Base-by-base conservation (phyloP, 2,888 invertebrate species). In the Camponotus fellah region DNA sequence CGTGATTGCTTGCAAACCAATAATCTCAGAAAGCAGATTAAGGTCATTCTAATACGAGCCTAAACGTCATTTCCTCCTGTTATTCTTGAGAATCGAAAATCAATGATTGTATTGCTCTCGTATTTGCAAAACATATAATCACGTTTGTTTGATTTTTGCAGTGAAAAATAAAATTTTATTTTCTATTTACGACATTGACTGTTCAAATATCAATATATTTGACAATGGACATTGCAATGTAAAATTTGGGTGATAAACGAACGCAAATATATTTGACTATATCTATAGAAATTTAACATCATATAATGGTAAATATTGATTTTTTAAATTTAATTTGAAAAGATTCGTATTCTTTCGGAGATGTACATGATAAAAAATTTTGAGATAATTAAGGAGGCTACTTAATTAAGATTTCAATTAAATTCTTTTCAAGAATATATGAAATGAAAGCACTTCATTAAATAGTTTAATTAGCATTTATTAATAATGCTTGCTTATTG, bases 1-100 rank as follows among this genome's bases (percentile, higher is more conserved):
- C 64, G 64, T 26, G 53, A 53, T 62, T 53, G 64, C 46, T 43
- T 46, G 49, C 53, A n/a, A 64, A 81, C 62, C 64, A 75, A 53
- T 65, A 72, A 64, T 74, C 74, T 64, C 74, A 81, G 64, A 81
- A 64, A 65, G 53, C 62, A n/a, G 64, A 64, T 64, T 53, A 74
- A 74, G 64, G 62, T 75, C 75, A 34, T 56, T 80, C 46, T 46
- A 49, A 75, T 64, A 32, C 12, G 4, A 21, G 32, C 14, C 34
- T 64, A 53, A 81, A 65, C 53, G n/a, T 64, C n/a, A 64, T 64
- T 53, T 40, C 62, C 26, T 10, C 56, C 34, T 8, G 58, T 21
- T 17, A 37, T 4, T n/a, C 71, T 37, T n/a, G 14, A 32, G 49
- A 4, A 65, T 77, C 17, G 56, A n/a, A 43, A 77, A 77, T 68